Percentiles rank a stretch among this genome's conserved stretches.
Conservation (phyloP, 2,888 invertebrate genomes). For the Pachliopta kotzebuea region DNA sequence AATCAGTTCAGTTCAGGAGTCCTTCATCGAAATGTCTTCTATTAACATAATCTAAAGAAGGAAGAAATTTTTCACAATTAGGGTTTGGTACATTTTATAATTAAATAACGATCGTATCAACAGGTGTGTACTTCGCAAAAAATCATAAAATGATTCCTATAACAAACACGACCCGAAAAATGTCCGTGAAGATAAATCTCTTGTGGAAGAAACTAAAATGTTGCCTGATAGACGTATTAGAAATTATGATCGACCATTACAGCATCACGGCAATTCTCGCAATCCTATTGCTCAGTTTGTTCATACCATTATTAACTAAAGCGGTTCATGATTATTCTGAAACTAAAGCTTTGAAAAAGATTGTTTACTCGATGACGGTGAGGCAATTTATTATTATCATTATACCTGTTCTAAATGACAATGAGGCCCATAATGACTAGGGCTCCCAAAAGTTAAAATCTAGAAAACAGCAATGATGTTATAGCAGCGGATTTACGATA, state of each 20-base stretch:
- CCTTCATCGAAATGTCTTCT: neutral
- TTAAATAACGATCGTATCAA: neutral
- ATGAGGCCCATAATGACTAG: too few species aligned
- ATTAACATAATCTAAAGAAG: neutral
- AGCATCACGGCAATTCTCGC: conserved; percentile 47
- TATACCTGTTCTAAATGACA: too few species aligned
- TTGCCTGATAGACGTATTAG: conserved; percentile 7
- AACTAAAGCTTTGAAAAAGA: conserved; percentile 53
- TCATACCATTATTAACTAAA: conserved; percentile 54
- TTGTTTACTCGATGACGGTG: conserved; percentile 53
- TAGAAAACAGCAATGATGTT: too few species aligned
- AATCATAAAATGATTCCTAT: neutral
- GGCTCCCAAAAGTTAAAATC: too few species aligned
- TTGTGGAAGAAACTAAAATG: conserved; percentile 8
- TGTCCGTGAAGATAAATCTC: neutral
- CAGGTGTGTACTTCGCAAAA: conserved; percentile 12
- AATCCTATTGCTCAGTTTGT: conserved; percentile 46
- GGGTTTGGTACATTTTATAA: too few species aligned
- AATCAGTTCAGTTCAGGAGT: too few species aligned
- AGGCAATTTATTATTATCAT: conserved; percentile 27
- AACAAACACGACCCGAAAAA: neutral
- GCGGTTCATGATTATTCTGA: conserved; percentile 50
- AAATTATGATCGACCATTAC: conserved; percentile 41
- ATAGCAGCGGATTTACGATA: too few species aligned
- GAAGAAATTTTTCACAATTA: neutral